Percentiles rank a stretch among this genome's conserved stretches.
phyloP scores from a whole-genome alignment of 2,113 vertebrate genomes.

The Ageneiosus marmoratus region DNA sequence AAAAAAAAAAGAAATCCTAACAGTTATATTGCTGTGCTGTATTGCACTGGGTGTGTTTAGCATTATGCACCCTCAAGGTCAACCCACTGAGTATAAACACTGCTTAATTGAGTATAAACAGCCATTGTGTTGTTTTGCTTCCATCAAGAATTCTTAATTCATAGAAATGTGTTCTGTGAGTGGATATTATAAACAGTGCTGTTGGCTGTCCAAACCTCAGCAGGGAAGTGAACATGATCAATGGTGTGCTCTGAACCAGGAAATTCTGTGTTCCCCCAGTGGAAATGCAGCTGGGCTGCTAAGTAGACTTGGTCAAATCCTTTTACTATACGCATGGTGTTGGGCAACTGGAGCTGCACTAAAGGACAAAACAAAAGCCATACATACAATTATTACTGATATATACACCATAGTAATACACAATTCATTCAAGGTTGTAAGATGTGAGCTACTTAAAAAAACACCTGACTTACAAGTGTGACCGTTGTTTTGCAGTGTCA shows the following conservation, averaged over 20 bases:
- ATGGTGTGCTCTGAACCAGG: constrained; percentile 67
- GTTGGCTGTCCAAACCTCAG: constrained; percentile 59
- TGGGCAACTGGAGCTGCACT: constrained; percentile 59
- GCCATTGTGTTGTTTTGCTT: neutral
- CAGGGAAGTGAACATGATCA: constrained; percentile 61
- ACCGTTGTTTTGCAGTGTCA: constrained; percentile 61
- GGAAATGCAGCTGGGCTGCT: constrained; percentile 66
- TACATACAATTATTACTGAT: neutral
- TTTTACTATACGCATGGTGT: constrained; percentile 54
- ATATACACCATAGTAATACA: neutral
- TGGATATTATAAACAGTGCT: neutral
- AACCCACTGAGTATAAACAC: constrained; percentile 19
- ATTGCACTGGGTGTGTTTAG: neutral
- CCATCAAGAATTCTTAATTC: neutral
- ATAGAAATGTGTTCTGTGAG: constrained; percentile 7
- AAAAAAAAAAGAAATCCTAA: neutral
- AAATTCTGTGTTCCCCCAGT: constrained; percentile 62
- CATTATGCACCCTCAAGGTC: neutral
- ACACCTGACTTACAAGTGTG: constrained; percentile 61
- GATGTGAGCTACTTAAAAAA: neutral
- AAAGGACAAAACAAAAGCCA: neutral
- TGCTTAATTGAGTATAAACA: constrained; percentile 19
- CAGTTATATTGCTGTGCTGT: neutral
- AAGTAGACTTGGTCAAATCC: constrained; percentile 55
- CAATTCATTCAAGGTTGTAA: neutral